phyloP scores from a whole-genome alignment of 1,140 invertebrate genomes.

The Harpegnathos saltator region DNA sequence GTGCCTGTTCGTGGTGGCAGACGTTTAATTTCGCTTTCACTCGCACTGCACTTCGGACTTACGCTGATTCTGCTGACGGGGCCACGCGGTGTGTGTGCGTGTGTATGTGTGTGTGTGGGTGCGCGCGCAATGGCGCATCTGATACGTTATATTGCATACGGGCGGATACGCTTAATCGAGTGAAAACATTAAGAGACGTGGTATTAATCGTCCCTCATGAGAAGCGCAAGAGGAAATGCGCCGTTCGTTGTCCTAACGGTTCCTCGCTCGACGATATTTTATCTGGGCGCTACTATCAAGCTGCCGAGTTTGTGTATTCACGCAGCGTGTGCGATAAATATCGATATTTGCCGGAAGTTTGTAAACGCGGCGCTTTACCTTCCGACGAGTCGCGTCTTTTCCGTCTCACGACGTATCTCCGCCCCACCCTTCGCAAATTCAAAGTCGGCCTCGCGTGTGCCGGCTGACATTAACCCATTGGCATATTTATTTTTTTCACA shows the following conservation, averaged over 20 bases:
- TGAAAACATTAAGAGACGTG: constrained; percentile 37
- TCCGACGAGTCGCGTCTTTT: neutral
- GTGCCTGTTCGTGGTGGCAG: neutral
- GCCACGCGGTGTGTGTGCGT: neutral
- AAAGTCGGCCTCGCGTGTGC: too few species aligned
- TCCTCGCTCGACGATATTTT: neutral
- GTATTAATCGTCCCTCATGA: constrained; percentile 12
- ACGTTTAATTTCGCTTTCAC: constrained; percentile 66
- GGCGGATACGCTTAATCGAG: constrained; percentile 36
- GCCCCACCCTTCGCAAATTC: too few species aligned
- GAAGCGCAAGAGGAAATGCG: constrained; percentile 13
- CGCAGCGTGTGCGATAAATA: too few species aligned
- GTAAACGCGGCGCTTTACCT: neutral
- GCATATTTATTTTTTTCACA: too few species aligned
- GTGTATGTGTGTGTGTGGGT: too few species aligned
- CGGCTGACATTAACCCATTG: too few species aligned
- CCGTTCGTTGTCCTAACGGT: constrained; percentile 1
- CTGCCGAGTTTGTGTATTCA: too few species aligned
- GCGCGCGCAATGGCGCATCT: neutral
- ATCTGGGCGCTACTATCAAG: too few species aligned
- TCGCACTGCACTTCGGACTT: constrained; percentile 32
- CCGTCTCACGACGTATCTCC: too few species aligned
- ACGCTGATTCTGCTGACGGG: constrained; percentile 15
- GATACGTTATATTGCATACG: constrained; percentile 4
- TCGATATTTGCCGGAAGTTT: too few species aligned